Evolutionary conservation across 2,888 invertebrate genomes (phyloP).

Genomic region (Heliconius aoede): DNA sequence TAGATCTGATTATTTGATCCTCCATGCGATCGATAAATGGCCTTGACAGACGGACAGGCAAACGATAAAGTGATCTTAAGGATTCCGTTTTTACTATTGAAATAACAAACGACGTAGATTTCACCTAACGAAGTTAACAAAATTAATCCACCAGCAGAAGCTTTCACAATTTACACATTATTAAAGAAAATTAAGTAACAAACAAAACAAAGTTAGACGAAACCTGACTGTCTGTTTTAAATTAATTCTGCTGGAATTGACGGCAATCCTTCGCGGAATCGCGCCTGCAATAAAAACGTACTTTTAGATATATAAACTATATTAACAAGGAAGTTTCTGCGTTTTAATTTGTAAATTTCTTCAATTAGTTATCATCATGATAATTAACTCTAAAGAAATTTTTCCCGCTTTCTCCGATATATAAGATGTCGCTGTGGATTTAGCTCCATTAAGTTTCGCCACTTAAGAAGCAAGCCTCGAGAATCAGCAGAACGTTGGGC

Average conservation of each 20-base stretch:
- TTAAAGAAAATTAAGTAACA: constrained; percentile 16
- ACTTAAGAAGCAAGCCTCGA: too few species aligned
- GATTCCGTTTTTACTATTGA: too few species aligned
- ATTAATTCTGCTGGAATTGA: constrained; percentile 25
- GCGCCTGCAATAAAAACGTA: constrained; percentile 19
- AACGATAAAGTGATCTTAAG: too few species aligned
- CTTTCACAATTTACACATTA: background rate
- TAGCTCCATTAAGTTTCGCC: background rate
- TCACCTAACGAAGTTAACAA: background rate
- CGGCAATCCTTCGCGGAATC: constrained; percentile 28
- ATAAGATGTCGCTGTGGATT: constrained; percentile 2
- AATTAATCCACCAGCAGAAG: background rate
- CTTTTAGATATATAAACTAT: constrained; percentile 31
- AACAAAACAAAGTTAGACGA: constrained; percentile 16
- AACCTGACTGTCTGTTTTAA: constrained; percentile 24
- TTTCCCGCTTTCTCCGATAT: constrained; percentile 51
- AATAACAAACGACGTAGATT: background rate
- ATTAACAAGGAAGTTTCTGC: constrained; percentile 24
- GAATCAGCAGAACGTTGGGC: too few species aligned
- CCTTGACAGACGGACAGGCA: too few species aligned
- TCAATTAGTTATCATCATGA: constrained; percentile 76
- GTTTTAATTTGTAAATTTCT: constrained; percentile 71
- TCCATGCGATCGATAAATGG: too few species aligned
- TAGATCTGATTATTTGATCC: too few species aligned
- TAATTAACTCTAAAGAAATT: constrained; percentile 70